Evolutionary conservation across 2,113 vertebrate genomes (phyloP).

Genomic region (Apodemus sylvaticus): DNA sequence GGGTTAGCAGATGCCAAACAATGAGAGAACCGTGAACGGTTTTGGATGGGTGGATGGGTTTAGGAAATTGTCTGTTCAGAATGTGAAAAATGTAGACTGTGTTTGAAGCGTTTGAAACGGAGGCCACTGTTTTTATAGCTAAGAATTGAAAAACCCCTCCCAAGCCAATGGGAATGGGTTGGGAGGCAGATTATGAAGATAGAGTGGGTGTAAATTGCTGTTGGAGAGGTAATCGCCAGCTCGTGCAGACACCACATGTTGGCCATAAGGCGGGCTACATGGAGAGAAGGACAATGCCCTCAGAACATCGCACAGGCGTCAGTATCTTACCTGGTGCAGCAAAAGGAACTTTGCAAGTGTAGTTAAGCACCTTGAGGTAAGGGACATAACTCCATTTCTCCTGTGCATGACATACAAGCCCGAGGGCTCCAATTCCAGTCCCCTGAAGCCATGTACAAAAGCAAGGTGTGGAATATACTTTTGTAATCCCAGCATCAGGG

Average conservation of each 20-base stretch:
- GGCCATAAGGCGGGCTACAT: fast-evolving
- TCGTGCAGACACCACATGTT: neutral
- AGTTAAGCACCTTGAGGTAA: too few species aligned
- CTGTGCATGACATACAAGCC: too few species aligned
- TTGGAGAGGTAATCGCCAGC: fast-evolving
- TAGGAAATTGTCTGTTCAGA: neutral
- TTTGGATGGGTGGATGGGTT: neutral
- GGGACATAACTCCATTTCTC: neutral
- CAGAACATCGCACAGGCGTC: neutral
- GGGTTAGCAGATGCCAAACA: neutral
- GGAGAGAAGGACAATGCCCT: fast-evolving
- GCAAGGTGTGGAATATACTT: neutral
- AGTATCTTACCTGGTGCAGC: fast-evolving
- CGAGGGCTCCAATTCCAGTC: too few species aligned
- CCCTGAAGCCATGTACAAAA: neutral
- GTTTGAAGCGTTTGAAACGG: neutral
- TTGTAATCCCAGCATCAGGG: neutral
- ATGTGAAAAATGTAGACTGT: neutral
- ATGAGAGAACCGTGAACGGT: neutral
- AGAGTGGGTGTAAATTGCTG: neutral
- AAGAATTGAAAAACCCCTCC: neutral
- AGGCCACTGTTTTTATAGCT: neutral
- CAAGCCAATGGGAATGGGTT: neutral
- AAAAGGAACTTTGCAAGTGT: neutral
- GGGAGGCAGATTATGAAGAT: neutral